Evolutionary conservation across 1,140 invertebrate species (phyloP).

Genomic region (Cheumatopsyche charites): DNA sequence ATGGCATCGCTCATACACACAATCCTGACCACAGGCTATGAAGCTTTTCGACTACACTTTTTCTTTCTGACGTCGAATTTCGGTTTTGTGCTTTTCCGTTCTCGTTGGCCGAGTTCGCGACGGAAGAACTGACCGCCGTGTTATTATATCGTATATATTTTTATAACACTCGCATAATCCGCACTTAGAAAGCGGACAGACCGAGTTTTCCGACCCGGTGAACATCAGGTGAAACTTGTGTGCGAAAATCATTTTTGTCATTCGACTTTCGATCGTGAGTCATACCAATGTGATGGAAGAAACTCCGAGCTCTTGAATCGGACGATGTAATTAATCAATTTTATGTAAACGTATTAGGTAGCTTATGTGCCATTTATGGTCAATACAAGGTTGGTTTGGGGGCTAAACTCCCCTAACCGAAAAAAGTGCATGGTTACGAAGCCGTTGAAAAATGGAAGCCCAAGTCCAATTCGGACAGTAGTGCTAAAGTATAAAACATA

Average conservation of each 20-base stretch:
- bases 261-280: background rate
- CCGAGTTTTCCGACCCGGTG: slow-evolving; percentile 34
- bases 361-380: too few relatives aligned
- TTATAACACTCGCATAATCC: background rate
- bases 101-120: slow-evolving; percentile 39
- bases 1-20: too few relatives aligned
- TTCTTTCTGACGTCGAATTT: background rate
- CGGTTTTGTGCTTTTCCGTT: slow-evolving; percentile 4
- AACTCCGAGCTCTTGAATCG: too few relatives aligned
- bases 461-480: too few relatives aligned
- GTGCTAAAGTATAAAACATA: too few relatives aligned
- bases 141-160: background rate
- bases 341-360: too few relatives aligned
- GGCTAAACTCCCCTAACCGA: too few relatives aligned
- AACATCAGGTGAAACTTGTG: slow-evolving; percentile 18
- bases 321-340: too few relatives aligned
- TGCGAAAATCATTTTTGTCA: background rate
- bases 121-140: slow-evolving; percentile 22
- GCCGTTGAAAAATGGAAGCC: too few relatives aligned
- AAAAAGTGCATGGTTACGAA: too few relatives aligned
- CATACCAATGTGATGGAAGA: too few relatives aligned
- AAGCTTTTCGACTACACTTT: background rate
- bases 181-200: slow-evolving; percentile 43
- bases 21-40: slow-evolving; percentile 11
- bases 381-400: too few relatives aligned